Percentiles rank a stretch among this genome's conserved stretches.
Conservation (phyloP, 2,888 invertebrate species). For the Encarsia formosa region DNA sequence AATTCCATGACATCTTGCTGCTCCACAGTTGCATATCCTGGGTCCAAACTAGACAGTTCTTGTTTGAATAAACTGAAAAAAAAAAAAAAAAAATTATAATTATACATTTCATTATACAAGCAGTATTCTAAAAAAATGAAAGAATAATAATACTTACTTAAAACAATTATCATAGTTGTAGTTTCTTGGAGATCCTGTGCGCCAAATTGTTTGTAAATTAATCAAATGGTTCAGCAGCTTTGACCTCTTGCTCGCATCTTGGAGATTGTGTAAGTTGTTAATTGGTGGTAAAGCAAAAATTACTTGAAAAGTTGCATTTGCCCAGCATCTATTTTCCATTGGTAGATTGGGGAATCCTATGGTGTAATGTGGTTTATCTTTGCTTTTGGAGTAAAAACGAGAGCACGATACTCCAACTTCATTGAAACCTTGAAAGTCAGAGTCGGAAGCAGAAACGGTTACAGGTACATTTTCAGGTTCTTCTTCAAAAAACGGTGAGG, state of each 20-base stretch:
- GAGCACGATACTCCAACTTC: constrained; percentile 18
- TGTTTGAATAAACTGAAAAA: constrained; percentile 36
- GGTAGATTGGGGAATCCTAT: constrained; percentile 45
- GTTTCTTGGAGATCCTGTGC: constrained; percentile 31
- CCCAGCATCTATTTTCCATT: constrained; percentile 45
- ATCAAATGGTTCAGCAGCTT: constrained; percentile 34
- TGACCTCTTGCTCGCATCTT: constrained; percentile 31
- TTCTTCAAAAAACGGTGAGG: neutral
- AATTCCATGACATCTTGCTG: constrained; percentile 47
- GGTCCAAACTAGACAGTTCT: constrained; percentile 36
- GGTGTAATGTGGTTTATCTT: constrained; percentile 33
- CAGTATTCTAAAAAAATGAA: too few relatives aligned
- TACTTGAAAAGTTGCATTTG: constrained; percentile 42
- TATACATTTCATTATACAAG: too few relatives aligned
- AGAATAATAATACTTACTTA: constrained; percentile 30
- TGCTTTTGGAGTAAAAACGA: constrained; percentile 8
- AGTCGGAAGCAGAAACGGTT: neutral
- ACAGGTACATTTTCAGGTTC: neutral
- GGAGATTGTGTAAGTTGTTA: constrained; percentile 30
- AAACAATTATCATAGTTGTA: constrained; percentile 33
- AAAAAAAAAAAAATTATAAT: neutral
- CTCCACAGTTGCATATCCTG: constrained; percentile 39
- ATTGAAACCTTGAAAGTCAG: constrained; percentile 18
- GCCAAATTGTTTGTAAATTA: constrained; percentile 36
- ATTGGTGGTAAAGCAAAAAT: constrained; percentile 41